Conservation (phyloP, 2,888 invertebrate species). For the Podotricha telesiphe region DNA sequence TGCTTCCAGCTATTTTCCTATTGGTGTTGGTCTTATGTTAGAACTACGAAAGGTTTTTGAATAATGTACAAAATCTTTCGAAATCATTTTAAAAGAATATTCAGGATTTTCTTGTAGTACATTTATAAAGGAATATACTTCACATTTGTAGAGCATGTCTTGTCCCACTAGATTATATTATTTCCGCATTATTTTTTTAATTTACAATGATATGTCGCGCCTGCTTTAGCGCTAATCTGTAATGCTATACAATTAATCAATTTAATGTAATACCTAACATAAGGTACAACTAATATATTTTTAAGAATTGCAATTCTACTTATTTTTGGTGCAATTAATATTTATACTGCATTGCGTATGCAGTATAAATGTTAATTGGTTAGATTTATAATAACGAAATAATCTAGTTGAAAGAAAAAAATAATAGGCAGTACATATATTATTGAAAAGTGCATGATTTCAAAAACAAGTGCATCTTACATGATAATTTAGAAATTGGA, state of each 20-base stretch:
- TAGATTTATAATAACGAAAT: no score
- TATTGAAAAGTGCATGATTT: no score
- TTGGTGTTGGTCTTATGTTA: constrained; percentile 65
- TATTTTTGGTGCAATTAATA: no score
- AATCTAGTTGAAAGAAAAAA: no score
- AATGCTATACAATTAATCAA: neutral
- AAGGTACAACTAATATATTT: neutral
- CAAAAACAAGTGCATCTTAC: no score
- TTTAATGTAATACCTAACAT: neutral
- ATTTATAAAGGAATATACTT: neutral
- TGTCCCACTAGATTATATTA: constrained; percentile 1
- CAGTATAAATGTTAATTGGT: no score
- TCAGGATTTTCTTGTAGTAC: neutral
- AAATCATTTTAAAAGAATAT: neutral
- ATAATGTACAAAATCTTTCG: neutral
- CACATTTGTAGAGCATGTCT: neutral
- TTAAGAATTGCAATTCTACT: no score
- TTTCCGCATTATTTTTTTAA: neutral
- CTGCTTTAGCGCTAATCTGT: neutral
- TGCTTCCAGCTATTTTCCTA: constrained; percentile 59
- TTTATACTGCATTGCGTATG: no score
- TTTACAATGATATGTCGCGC: neutral
- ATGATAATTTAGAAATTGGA: no score
- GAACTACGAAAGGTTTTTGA: neutral
- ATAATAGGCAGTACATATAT: no score